Conservation (phyloP, 2,888 invertebrate genomes). For the Perizoma flavofasciatum region DNA sequence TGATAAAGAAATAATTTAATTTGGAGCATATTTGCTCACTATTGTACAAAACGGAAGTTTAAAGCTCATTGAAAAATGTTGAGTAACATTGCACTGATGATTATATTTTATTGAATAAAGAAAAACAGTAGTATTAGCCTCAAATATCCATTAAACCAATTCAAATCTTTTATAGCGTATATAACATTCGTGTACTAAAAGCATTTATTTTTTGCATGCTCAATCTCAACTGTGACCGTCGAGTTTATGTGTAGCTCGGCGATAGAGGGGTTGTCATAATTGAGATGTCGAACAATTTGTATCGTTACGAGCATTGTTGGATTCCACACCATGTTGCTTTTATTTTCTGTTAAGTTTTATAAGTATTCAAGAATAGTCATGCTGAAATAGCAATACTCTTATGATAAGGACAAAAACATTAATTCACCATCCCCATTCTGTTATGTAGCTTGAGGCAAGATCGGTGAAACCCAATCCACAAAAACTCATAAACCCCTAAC, state of each 20-base stretch:
- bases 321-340: conserved; percentile 26
- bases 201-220: conserved; percentile 24
- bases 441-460: conserved; percentile 13
- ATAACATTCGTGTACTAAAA: conserved; percentile 18
- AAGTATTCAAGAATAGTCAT: conserved; percentile 14
- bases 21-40: no score
- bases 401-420: no score
- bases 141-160: conserved; percentile 4
- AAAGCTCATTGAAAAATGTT: no score
- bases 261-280: conserved; percentile 35
- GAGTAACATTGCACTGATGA: no score
- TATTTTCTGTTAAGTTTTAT: conserved; percentile 18
- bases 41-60: no score
- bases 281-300: conserved; percentile 39
- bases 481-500: conserved; percentile 26
- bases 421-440: no score
- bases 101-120: background rate
- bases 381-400: background rate
- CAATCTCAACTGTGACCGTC: conserved; percentile 31
- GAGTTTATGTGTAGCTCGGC: conserved; percentile 36
- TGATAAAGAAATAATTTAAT: no score
- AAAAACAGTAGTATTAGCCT: conserved; percentile 1
- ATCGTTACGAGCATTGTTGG: conserved; percentile 36
- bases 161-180: conserved; percentile 15
- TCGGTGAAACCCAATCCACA: conserved; percentile 21